Evolutionary conservation across 2,797 vertebrate genomes (phyloP).

Genomic region (Fratercula arctica): DNA sequence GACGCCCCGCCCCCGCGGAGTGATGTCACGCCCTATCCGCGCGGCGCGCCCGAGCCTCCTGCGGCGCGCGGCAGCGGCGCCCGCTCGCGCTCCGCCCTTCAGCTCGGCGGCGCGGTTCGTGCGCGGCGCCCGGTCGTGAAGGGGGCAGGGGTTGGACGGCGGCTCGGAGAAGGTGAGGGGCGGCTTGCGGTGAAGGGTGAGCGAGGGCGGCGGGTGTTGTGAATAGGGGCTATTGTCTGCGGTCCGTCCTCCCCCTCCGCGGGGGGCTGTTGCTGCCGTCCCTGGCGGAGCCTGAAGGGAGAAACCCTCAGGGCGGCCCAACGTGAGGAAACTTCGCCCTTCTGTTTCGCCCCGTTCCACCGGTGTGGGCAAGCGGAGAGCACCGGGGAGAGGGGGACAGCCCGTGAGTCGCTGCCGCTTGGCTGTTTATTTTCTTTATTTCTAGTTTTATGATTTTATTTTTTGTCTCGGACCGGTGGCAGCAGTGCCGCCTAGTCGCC

Average conservation of each 20-base stretch:
- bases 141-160: background rate
- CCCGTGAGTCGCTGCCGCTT: background rate
- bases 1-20: conserved; percentile 4
- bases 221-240: conserved; percentile 56
- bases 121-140: background rate
- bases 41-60: background rate
- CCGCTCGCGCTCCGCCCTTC: background rate
- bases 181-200: background rate
- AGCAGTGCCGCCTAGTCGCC: background rate
- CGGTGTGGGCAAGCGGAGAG: background rate
- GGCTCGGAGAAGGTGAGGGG: background rate
- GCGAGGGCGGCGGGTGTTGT: background rate
- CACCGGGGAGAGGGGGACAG: background rate
- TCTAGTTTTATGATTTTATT: background rate
- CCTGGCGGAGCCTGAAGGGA: background rate
- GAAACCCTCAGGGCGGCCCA: background rate
- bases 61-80: background rate
- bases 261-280: background rate
- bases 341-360: background rate
- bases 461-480: background rate
- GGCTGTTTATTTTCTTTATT: background rate
- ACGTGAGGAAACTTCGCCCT: background rate
- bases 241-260: background rate
- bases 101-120: background rate
- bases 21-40: conserved; percentile 33